Evolutionary conservation across 2,113 vertebrate species (phyloP).

Genomic region (Elephantulus edwardii): DNA sequence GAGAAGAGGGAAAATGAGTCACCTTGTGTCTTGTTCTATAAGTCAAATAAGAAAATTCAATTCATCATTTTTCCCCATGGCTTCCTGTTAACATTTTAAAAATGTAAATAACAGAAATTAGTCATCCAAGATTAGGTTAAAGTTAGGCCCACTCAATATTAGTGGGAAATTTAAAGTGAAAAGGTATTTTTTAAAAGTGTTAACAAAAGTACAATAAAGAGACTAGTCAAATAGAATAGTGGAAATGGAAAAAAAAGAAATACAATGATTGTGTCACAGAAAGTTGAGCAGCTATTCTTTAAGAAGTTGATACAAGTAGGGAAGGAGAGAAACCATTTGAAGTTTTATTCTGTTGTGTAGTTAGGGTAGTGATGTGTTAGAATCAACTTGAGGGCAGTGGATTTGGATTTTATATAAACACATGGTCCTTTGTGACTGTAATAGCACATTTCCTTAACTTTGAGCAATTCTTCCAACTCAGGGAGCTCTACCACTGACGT

Average conservation of each 20-base stretch:
- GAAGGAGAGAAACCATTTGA: neutral
- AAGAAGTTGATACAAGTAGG: neutral
- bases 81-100: neutral
- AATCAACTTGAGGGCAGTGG: no score
- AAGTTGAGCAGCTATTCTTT: neutral
- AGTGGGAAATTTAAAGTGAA: neutral
- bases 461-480: neutral
- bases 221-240: neutral
- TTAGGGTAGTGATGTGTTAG: no score
- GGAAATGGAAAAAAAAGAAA: constrained; percentile 27
- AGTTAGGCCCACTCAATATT: neutral
- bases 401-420: neutral
- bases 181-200: neutral
- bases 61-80: neutral
- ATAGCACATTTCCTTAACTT: neutral
- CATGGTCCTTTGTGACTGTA: neutral
- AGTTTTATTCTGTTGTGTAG: no score
- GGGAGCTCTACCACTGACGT: neutral
- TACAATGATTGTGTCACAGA: neutral
- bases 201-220: neutral
- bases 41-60: neutral
- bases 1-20: neutral
- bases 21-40: no score
- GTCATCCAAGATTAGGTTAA: neutral
- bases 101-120: neutral